Percentiles rank a stretch among this genome's conserved stretches.
phyloP scores from a whole-genome alignment of 2,797 vertebrate species.

The Poecilia picta region DNA sequence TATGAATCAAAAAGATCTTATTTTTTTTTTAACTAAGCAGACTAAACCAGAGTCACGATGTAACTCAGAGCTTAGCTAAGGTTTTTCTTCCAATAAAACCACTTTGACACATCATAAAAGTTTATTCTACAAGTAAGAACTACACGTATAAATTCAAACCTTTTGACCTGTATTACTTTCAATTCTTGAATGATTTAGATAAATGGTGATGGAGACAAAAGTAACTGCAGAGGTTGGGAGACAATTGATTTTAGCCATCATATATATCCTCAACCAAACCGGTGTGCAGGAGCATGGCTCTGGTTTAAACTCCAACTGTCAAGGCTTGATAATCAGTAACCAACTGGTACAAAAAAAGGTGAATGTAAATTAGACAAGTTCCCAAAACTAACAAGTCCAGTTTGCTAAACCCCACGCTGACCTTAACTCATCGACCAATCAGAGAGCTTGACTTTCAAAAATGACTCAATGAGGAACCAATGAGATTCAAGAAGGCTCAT shows the following conservation, averaged over 20 bases:
- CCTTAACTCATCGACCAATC: constrained; percentile 53
- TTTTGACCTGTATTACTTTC: not conserved
- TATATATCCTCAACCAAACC: not conserved
- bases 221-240: not conserved
- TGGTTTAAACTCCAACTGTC: constrained; percentile 30
- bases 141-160: not conserved
- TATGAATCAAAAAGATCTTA: constrained; percentile 38
- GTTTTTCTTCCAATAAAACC: constrained; percentile 19
- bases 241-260: not conserved
- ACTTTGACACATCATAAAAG: not conserved
- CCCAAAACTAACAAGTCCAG: constrained; percentile 12
- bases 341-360: constrained; percentile 7
- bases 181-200: not conserved
- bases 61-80: not conserved
- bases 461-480: constrained; percentile 63
- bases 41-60: constrained; percentile 40
- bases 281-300: constrained; percentile 24
- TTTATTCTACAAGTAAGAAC: not conserved
- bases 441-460: constrained; percentile 67
- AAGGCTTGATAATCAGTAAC: constrained; percentile 18
- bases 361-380: not conserved
- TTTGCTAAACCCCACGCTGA: constrained; percentile 33
- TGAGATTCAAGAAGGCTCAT: constrained; percentile 56
- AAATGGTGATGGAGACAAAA: not conserved
- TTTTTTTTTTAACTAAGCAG: constrained; percentile 7